Conservation (phyloP, 2,888 invertebrate genomes). For the Plutella xylostella region DNA sequence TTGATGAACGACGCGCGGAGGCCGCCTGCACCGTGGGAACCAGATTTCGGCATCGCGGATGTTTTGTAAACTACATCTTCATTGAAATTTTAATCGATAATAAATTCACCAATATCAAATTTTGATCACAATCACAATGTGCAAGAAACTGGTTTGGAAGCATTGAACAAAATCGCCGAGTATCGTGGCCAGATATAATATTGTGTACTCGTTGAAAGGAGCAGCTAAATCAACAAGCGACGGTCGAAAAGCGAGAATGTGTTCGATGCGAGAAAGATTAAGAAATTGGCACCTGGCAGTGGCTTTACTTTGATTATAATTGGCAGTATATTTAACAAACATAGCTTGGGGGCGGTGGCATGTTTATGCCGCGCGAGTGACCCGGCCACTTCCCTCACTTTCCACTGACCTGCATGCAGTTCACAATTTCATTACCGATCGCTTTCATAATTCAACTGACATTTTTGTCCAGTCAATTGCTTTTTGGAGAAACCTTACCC, state of each 20-base stretch:
- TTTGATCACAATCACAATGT: too few species aligned
- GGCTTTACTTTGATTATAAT: slow-evolving; percentile 52
- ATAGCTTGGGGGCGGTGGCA: slow-evolving; percentile 60
- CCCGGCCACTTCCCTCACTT: slow-evolving; percentile 62
- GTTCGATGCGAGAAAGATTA: slow-evolving; percentile 42
- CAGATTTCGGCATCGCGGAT: slow-evolving; percentile 51
- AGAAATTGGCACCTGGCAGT: slow-evolving; percentile 50
- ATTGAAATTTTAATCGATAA: background rate
- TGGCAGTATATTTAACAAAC: slow-evolving; percentile 62
- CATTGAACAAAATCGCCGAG: background rate
- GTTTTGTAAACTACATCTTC: slow-evolving; percentile 40
- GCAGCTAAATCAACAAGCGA: slow-evolving; percentile 20
- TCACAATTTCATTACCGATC: slow-evolving; percentile 64
- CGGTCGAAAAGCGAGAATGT: slow-evolving; percentile 26
- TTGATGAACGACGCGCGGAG: slow-evolving; percentile 60
- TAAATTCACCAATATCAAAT: too few species aligned
- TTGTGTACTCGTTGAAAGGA: too few species aligned
- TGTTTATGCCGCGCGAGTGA: slow-evolving; percentile 59
- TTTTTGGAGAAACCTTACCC: slow-evolving; percentile 24
- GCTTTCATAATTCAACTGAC: slow-evolving; percentile 65
- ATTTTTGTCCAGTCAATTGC: slow-evolving; percentile 60
- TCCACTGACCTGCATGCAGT: slow-evolving; percentile 48
- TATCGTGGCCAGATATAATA: background rate
- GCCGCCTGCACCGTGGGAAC: slow-evolving; percentile 58
- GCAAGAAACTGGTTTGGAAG: too few species aligned